phyloP scores from a whole-genome alignment of 2,888 invertebrate genomes.

The Pachliopta kotzebuea region DNA sequence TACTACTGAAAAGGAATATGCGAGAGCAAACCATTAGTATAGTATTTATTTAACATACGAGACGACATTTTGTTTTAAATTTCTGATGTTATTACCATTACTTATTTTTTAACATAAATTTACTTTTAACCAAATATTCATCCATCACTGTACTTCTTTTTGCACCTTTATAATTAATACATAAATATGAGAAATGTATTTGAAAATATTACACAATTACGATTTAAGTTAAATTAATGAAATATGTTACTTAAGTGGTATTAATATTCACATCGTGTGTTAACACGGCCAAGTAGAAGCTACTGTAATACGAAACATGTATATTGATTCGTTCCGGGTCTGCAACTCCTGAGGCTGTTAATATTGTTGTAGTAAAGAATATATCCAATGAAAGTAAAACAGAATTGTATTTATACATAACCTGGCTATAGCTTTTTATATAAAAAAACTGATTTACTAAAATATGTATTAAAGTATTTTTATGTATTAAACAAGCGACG shows the following conservation, averaged over 20 bases:
- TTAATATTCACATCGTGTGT: constrained; percentile 36
- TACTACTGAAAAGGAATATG: constrained; percentile 58
- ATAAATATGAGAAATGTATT: background rate
- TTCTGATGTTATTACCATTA: background rate
- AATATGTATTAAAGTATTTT: too few relatives aligned
- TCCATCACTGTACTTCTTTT: too few relatives aligned
- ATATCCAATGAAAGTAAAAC: background rate
- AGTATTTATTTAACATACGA: background rate
- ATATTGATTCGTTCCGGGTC: constrained; percentile 68
- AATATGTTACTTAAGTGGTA: background rate
- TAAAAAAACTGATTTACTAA: too few relatives aligned
- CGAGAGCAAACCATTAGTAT: constrained; percentile 10
- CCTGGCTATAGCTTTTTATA: too few relatives aligned
- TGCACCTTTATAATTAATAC: background rate
- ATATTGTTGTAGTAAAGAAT: too few relatives aligned
- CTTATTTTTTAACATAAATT: background rate
- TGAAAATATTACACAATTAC: background rate
- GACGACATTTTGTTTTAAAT: background rate
- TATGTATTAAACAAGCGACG: too few relatives aligned
- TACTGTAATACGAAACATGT: constrained; percentile 70
- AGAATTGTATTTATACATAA: too few relatives aligned
- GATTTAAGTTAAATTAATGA: background rate
- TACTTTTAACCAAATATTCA: background rate
- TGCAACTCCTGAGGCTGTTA: constrained; percentile 50
- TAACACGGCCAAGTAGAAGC: constrained; percentile 47